Evolutionary conservation across 2,888 invertebrate species (phyloP).

Genomic region (Cantharis flavilabris): DNA sequence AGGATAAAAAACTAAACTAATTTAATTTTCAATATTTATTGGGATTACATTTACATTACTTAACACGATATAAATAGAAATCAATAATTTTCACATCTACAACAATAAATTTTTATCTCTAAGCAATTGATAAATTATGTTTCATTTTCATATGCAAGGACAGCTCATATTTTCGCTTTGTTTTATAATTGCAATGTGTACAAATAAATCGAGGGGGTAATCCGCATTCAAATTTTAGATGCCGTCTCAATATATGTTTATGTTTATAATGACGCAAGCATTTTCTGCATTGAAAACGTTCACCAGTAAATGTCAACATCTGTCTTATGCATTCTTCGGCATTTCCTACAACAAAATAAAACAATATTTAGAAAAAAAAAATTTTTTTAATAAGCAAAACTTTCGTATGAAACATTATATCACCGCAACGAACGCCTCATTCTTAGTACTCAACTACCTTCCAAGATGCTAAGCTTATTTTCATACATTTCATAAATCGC

Average conservation of each 20-base stretch:
- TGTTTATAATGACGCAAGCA: constrained; percentile 48
- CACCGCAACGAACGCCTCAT: background rate
- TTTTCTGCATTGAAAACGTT: constrained; percentile 39
- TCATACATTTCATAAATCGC: no score
- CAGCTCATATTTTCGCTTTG: constrained; percentile 27
- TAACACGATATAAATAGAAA: background rate
- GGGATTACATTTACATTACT: background rate
- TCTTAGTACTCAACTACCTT: background rate
- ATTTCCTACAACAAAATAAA: constrained; percentile 17
- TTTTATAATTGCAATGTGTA: constrained; percentile 20
- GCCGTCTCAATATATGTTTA: constrained; percentile 52
- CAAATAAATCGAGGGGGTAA: constrained; percentile 55
- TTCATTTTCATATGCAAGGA: constrained; percentile 21
- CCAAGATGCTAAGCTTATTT: background rate
- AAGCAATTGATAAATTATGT: background rate
- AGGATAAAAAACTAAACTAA: background rate
- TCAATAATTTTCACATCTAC: background rate
- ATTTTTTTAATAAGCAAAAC: background rate
- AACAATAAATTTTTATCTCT: background rate
- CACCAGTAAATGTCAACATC: constrained; percentile 11
- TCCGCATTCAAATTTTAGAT: constrained; percentile 63
- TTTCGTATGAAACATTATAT: background rate
- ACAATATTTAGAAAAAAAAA: background rate
- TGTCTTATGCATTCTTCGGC: constrained; percentile 21
- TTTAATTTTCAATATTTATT: background rate